Evolutionary conservation across 2,888 invertebrate genomes (phyloP), one percentile per base, ranked within the genome.

Genomic region (Polymixis lichenea): DNA sequence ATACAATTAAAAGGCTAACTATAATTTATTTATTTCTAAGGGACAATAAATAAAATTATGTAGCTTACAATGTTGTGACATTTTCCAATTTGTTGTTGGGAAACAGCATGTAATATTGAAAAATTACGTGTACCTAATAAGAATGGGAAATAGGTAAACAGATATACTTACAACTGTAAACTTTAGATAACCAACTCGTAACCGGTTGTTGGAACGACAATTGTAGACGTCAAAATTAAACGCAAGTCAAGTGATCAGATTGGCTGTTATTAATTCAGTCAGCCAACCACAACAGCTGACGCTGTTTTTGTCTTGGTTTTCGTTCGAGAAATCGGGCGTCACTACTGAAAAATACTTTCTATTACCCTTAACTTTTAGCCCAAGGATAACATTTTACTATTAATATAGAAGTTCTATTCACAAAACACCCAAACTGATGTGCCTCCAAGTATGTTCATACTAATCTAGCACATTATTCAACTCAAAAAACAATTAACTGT

Each of bases 391-490:
- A 77, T 66, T 78, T 81, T 51, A 55, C 78, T 83, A 78, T 80
- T 76, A 82, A 80, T 77, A 79, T 69, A 80, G 78, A 84, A 84
- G 77, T 77, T 85, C 79, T 87, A 87, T 86, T 80, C 84, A 88
- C 81, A 83, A 85, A 83, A 89, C 86, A 86, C 77, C 80, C 84
- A 89, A 89, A 83, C 78, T 84, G 84, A 87, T 76, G 73, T 79
- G 80, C 85, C 85, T 81, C 85, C 86, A 80, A 86, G 79, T 77
- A 77, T 53, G 2, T 67, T 55, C 22, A 55, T 32, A 56, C 25
- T 71, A 74, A 53, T 64, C 62, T 70, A 75, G 56, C 19, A 53
- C 51, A 66, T 43, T 19, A 55, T n/a, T 72, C 0, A 38, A 55
- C 1, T 17, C 17, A 32, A 78, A 78, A 43, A 51, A 46, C 1